Conservation (phyloP, 2,113 vertebrate genomes). For the Motacilla tschutschensis region DNA sequence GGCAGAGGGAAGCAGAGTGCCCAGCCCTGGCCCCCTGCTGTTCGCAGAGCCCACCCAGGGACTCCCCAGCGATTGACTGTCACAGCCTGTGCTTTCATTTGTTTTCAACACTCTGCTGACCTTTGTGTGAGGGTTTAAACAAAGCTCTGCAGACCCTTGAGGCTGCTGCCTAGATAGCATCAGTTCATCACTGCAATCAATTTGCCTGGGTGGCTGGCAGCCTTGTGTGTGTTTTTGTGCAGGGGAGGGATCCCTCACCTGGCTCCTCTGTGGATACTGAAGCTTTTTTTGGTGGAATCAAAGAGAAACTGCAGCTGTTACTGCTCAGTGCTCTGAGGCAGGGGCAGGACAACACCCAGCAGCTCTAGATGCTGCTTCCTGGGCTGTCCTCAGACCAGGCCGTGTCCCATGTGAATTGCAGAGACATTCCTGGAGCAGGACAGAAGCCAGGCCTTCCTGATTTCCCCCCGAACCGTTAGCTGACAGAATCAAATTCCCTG, state of each 20-base stretch:
- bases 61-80: background rate
- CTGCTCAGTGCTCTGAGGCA: background rate
- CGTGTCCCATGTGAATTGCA: background rate
- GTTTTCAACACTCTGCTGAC: constrained; percentile 6
- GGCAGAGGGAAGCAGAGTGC: background rate
- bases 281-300: background rate
- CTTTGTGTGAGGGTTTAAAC: constrained; percentile 35
- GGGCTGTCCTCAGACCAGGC: background rate
- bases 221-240: background rate
- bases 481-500: background rate
- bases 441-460: background rate
- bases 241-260: background rate
- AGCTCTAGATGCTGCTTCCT: background rate
- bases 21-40: fast-evolving
- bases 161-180: background rate
- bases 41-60: background rate
- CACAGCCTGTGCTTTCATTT: background rate
- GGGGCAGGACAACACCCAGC: background rate
- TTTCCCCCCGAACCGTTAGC: background rate
- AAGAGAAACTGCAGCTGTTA: background rate
- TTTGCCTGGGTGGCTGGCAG: background rate
- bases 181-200: constrained; percentile 13
- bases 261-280: background rate
- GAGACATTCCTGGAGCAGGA: background rate
- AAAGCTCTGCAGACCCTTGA: constrained; percentile 1